Base-by-base conservation (phyloP, 2,113 vertebrate genomes). In the Marcusenius ussheri region DNA sequence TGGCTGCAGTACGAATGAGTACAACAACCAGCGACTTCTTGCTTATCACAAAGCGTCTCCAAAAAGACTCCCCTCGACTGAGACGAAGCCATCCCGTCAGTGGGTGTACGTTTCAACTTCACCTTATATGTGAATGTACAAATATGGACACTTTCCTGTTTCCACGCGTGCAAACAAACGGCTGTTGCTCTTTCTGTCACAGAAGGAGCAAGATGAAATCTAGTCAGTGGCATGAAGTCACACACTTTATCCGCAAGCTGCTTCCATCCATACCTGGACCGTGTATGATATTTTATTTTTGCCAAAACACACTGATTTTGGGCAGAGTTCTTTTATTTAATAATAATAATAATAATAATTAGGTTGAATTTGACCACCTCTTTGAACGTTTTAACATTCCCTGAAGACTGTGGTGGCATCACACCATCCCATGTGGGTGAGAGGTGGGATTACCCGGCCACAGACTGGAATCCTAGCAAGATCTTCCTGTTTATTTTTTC, bases 41-140 rank as follows among this genome's bases (percentile, higher is more conserved):
- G 45, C 39, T 83, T 83, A 9, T 83, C 17, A 10, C 45, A 24
- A 83, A 83, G 17, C 80, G 2, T 42, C 45, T 84, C 42, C 39
- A n/a, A 47, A 84, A 84, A 47, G 80, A 84, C 83, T 80, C 35
- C 21, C 49, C 88, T 77, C 13, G 3, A 49, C 24, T 50, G n/a
- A 83, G 15, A 89, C 17, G 1, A 45, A 90, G 90, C 91, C 58
- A 91, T 90, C 89, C 47, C 88, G 88, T 93, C 92, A 90, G 94
- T 91, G 91, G 62, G 92, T 93, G 90, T 94, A 58, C 91, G 93
- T 94, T 90, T 91, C 90, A 80, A 90, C 94, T 92, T 74, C 92
- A 93, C 91, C 91, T 93, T 94, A 92, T 94, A 91, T 94, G 95
- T 96, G 95, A 95, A 95, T 95, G 94, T 96, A 95, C 93, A 94